phyloP scores from a whole-genome alignment of 92 coral and sea anemone species.

The Porites rus region DNA sequence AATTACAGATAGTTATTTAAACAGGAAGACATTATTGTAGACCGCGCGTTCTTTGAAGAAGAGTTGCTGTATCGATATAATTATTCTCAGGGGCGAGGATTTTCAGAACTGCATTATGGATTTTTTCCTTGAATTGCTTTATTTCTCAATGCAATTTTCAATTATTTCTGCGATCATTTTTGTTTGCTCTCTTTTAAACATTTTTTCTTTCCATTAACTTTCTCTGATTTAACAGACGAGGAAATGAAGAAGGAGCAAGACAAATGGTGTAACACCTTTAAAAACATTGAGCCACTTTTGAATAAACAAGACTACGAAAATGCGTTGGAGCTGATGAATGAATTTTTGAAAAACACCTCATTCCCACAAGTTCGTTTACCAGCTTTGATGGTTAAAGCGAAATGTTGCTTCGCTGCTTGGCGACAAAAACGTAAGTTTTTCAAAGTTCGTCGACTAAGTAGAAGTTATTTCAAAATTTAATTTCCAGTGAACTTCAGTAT shows the following conservation, averaged over 20 bases:
- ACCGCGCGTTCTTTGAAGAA: too few species aligned
- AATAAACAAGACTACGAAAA: neutral
- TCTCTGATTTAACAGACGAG: slow-evolving; percentile 11
- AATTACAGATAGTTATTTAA: too few species aligned
- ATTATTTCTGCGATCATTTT: too few species aligned
- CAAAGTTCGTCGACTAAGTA: too few species aligned
- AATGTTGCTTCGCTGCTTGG: slow-evolving; percentile 57
- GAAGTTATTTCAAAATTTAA: neutral
- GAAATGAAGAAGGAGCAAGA: slow-evolving; percentile 15
- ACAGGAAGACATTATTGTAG: too few species aligned
- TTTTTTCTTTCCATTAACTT: too few species aligned
- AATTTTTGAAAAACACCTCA: slow-evolving; percentile 12
- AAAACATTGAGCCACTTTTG: neutral
- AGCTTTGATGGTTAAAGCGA: slow-evolving; percentile 57
- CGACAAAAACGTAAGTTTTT: slow-evolving; percentile 33
- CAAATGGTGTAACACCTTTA: slow-evolving; percentile 17
- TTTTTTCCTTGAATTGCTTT: too few species aligned
- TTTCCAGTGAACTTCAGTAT: neutral
- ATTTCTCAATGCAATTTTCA: too few species aligned
- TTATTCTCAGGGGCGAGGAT: too few species aligned
- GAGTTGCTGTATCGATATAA: too few species aligned
- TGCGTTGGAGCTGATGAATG: slow-evolving; percentile 33
- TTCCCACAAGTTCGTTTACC: slow-evolving; percentile 13
- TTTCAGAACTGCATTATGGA: too few species aligned
- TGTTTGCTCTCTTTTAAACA: too few species aligned